Evolutionary conservation across 2,113 vertebrate species (phyloP).

Genomic region (Butorides virescens): DNA sequence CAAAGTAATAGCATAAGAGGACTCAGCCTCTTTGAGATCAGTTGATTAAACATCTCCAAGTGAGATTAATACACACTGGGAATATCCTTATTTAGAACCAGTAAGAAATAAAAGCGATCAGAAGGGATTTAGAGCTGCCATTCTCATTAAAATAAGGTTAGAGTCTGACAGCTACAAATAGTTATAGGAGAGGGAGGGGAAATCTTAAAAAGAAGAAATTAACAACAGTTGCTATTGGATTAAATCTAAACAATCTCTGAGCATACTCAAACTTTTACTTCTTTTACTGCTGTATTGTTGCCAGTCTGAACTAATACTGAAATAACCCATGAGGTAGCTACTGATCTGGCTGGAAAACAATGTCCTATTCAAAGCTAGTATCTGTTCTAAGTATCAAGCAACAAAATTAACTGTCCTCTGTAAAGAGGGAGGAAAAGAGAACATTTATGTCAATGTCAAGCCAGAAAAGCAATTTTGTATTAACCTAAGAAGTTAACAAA

Average conservation of each 20-base stretch:
- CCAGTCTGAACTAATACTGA: not conserved
- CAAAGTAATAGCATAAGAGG: not conserved
- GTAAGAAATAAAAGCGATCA: constrained; percentile 48
- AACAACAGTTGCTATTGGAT: not conserved
- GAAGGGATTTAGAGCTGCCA: constrained; percentile 49
- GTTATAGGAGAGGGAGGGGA: not conserved
- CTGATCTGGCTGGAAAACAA: constrained; percentile 72
- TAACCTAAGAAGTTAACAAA: constrained; percentile 42
- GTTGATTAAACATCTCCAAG: constrained; percentile 52
- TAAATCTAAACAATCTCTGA: constrained; percentile 10
- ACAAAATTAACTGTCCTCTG: constrained; percentile 27
- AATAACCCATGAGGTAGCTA: constrained; percentile 54
- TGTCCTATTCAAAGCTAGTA: constrained; percentile 66
- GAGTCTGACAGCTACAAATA: constrained; percentile 8
- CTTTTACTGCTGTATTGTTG: not conserved
- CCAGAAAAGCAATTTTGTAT: constrained; percentile 53
- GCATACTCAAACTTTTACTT: not conserved
- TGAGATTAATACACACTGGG: constrained; percentile 24
- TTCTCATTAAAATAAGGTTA: constrained; percentile 54
- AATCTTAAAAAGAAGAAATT: not conserved
- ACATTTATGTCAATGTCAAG: not conserved
- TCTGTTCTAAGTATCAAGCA: constrained; percentile 74
- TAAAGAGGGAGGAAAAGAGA: not conserved
- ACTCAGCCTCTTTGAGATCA: constrained; percentile 10
- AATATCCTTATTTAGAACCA: constrained; percentile 42